These are phyloP conservation scores for Alosa alosa DNA, from an alignment of 2,113 vertebrate genomes.

Conservation along the genomic window DNA sequence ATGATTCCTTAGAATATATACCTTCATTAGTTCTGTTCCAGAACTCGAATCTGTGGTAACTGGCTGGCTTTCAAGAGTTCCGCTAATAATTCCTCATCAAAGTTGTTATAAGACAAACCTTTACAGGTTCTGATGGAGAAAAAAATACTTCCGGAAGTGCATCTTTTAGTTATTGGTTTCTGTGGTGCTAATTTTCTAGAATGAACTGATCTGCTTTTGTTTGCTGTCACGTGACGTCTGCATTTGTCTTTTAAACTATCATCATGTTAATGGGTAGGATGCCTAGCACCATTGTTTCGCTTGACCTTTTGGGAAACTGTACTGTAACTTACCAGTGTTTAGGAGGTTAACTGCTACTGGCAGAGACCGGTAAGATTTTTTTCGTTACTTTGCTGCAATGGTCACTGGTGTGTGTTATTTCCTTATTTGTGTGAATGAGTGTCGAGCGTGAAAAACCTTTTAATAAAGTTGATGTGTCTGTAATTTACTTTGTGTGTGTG, in stretches of 20 bases:
- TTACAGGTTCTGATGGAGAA: not conserved
- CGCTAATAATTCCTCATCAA: not conserved
- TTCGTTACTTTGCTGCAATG: not conserved
- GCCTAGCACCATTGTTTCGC: not conserved
- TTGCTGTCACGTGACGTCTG: not conserved
- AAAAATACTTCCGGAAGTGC: not conserved
- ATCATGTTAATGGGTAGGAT: not conserved
- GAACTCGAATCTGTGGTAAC: not conserved
- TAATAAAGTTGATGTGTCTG: conserved; percentile 45
- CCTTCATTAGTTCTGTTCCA: not conserved
- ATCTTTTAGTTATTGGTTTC: not conserved
- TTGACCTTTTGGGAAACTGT: not conserved
- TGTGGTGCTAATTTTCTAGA: not conserved
- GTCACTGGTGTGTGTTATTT: not conserved
- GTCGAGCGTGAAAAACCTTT: conserved; percentile 30
- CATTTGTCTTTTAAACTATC: not conserved
- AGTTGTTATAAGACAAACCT: not conserved
- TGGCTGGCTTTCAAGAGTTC: not conserved
- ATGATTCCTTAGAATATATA: not conserved
- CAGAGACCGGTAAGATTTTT: not conserved
- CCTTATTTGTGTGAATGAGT: not conserved
- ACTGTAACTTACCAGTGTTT: not conserved
- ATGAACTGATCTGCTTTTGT: not conserved
- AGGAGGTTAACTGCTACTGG: not conserved
- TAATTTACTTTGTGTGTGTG: conserved; percentile 26